These are phyloP conservation scores for Otus sunia DNA, from an alignment of 2,113 vertebrate genomes.

Conservation along the genomic window DNA sequence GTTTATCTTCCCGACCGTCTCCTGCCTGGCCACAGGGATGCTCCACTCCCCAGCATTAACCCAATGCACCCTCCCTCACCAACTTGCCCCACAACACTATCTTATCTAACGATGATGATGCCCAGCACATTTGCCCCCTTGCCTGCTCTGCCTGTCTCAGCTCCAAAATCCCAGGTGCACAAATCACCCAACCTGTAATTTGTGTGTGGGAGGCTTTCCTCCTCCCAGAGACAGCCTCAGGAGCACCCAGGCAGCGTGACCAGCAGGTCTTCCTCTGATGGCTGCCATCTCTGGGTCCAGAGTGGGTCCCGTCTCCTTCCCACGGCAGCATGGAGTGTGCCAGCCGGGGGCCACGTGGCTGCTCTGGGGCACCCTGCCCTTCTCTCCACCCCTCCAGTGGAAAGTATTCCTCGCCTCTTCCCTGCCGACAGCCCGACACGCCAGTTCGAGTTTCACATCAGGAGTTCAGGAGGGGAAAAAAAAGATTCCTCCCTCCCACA, in stretches of 20 bases:
- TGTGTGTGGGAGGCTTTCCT: not conserved
- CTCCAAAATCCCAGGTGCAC: not conserved
- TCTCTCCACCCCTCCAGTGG: not conserved
- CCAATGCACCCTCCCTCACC: not conserved
- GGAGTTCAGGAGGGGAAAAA: not conserved
- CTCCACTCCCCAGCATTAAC: not conserved
- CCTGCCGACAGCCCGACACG: not conserved
- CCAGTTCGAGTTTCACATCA: not conserved
- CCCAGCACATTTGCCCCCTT: not conserved
- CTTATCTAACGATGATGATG: not conserved
- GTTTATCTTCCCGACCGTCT: not conserved
- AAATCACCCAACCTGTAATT: not conserved
- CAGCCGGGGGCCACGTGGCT: not conserved
- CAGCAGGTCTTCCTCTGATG: not conserved
- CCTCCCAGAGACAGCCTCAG: not conserved
- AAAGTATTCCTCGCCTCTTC: constrained; percentile 3
- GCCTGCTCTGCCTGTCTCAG: not conserved
- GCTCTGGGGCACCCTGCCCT: not conserved
- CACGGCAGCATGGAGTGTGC: not conserved
- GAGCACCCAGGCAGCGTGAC: not conserved
- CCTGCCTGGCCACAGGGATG: rapidly evolving
- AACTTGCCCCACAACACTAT: not conserved
- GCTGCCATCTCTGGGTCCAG: not conserved
- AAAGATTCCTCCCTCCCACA: not conserved
- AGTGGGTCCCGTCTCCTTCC: not conserved